These are phyloP conservation scores for Pachyseris speciosa DNA, from an alignment of 64 coral and sea anemone genomes.

Conservation along the genomic window DNA sequence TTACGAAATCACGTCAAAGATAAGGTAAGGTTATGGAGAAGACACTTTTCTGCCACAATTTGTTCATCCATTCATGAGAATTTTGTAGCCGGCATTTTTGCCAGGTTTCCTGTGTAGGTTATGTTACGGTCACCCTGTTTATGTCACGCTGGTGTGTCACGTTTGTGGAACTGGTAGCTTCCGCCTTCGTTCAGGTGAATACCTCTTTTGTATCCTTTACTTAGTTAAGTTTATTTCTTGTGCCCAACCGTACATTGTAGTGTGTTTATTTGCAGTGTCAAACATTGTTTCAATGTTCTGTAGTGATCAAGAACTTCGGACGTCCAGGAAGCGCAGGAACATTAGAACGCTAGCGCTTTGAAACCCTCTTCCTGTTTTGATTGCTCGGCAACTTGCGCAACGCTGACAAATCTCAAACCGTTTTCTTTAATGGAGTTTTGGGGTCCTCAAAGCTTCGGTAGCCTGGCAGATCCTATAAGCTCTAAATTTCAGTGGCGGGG, in stretches of 20 bases:
- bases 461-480: too few species aligned
- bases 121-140: conserved; percentile 22
- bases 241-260: neutral
- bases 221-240: neutral
- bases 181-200: neutral
- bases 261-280: neutral
- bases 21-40: neutral
- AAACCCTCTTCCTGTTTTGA: too few species aligned
- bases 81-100: neutral
- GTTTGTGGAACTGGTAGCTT: neutral
- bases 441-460: too few species aligned
- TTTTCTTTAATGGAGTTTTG: too few species aligned
- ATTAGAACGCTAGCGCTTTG: too few species aligned
- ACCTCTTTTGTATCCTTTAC: neutral
- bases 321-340: too few species aligned
- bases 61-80: neutral
- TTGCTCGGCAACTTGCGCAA: too few species aligned
- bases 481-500: too few species aligned
- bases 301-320: too few species aligned
- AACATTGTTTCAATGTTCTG: too few species aligned
- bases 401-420: too few species aligned
- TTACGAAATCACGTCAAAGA: conserved; percentile 3
- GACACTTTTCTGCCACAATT: neutral
- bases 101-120: neutral
- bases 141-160: conserved; percentile 1